phyloP scores from a whole-genome alignment of 2,888 invertebrate genomes.

The Gryllus longicercus region DNA sequence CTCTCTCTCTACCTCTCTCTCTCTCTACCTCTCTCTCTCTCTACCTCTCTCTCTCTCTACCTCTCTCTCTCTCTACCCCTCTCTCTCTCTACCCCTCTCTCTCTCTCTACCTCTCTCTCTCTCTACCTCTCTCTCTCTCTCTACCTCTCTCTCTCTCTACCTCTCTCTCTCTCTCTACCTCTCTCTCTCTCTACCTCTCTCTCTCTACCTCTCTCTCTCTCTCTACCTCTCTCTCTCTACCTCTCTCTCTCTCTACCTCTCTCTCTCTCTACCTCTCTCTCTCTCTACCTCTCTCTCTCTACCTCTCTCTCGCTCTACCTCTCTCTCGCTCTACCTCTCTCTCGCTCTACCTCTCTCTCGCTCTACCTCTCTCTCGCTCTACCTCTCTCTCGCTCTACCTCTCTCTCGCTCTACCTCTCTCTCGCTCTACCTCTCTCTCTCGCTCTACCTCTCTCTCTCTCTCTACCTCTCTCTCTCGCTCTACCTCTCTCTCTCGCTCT shows the following conservation, averaged over 20 bases:
- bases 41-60: neutral
- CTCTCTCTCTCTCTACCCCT: neutral
- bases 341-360: too few relatives aligned
- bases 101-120: neutral
- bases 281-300: neutral
- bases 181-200: slow-evolving; percentile 11
- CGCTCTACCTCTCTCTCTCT: too few relatives aligned
- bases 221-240: neutral
- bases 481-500: too few relatives aligned
- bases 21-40: neutral
- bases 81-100: too few relatives aligned
- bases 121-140: neutral
- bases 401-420: slow-evolving; percentile 11
- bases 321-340: neutral
- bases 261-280: neutral
- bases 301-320: neutral
- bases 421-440: neutral
- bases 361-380: neutral
- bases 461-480: neutral
- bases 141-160: neutral
- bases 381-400: neutral
- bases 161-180: neutral
- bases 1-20: neutral
- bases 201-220: neutral
- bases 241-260: neutral